Conservation (phyloP, 2,797 vertebrate genomes). For the Acanthornis magna region DNA sequence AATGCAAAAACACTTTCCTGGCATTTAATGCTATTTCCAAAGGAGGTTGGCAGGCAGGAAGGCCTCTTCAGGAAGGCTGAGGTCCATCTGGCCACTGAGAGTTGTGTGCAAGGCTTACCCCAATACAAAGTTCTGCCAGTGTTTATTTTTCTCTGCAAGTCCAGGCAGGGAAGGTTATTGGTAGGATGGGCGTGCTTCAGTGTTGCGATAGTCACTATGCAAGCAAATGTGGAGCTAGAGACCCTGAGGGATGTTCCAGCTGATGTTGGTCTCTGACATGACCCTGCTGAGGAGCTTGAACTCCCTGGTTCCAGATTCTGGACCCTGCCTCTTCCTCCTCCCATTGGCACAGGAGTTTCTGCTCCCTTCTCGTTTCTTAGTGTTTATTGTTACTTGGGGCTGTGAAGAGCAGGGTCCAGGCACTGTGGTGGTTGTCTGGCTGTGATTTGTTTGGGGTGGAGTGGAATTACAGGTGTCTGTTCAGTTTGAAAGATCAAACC, state of each 20-base stretch:
- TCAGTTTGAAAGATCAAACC: not conserved
- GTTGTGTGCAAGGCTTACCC: not conserved
- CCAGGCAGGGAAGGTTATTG: not conserved
- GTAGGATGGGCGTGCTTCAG: not conserved
- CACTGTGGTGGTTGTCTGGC: not conserved
- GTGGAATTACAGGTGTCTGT: not conserved
- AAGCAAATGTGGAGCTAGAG: not conserved
- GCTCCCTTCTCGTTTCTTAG: not conserved
- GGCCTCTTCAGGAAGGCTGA: not conserved
- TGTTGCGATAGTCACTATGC: not conserved
- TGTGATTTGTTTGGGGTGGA: not conserved
- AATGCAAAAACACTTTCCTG: constrained; percentile 35
- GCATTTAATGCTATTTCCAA: not conserved
- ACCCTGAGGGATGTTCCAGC: not conserved
- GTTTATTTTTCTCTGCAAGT: not conserved
- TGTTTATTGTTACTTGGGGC: not conserved
- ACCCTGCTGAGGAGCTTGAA: not conserved
- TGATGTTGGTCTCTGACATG: not conserved
- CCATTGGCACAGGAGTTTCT: not conserved
- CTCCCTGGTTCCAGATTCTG: not conserved
- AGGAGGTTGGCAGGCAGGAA: not conserved
- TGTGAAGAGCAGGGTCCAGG: not conserved
- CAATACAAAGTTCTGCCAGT: not conserved
- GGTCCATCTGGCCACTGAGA: not conserved
- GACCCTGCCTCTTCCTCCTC: not conserved